These are phyloP conservation scores for Vanacampus margaritifer DNA, from an alignment of 2,113 vertebrate species.

Conservation along the genomic window DNA sequence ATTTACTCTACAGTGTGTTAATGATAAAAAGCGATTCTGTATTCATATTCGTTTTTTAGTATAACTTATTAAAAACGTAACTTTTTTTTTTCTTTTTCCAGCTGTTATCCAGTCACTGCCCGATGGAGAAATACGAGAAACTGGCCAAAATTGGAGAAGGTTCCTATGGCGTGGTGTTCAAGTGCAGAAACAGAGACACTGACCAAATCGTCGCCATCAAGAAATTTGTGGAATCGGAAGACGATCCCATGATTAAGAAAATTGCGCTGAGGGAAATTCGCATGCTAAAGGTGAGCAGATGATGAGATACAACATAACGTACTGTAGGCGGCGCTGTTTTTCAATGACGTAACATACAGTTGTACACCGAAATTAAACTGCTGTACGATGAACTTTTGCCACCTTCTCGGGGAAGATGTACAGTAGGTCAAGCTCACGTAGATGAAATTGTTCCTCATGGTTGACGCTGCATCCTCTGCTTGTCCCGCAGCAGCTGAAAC, in stretches of 20 bases:
- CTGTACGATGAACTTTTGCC: too few species aligned
- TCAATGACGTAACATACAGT: background rate
- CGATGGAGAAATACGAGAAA: constrained; percentile 87
- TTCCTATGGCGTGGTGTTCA: constrained; percentile 84
- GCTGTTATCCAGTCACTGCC: constrained; percentile 17
- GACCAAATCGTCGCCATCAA: constrained; percentile 86
- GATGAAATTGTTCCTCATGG: too few species aligned
- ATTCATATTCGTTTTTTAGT: too few species aligned
- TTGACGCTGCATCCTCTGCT: constrained; percentile 1
- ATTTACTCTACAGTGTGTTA: too few species aligned
- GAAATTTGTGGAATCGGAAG: constrained; percentile 85
- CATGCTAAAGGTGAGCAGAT: constrained; percentile 78
- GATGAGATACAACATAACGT: background rate
- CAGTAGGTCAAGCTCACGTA: background rate
- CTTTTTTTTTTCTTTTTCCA: constrained; percentile 2
- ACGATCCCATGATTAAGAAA: constrained; percentile 84
- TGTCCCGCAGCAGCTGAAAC: constrained; percentile 80
- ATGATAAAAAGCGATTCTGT: too few species aligned
- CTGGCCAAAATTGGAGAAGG: constrained; percentile 86
- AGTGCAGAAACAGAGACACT: constrained; percentile 80
- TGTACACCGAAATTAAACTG: background rate
- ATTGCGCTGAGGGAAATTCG: constrained; percentile 83
- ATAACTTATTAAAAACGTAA: too few species aligned
- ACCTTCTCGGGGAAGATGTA: too few species aligned
- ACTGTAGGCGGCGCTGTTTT: background rate